Evolutionary conservation across 2,888 invertebrate genomes (phyloP).

Genomic region (Acronicta aceris): DNA sequence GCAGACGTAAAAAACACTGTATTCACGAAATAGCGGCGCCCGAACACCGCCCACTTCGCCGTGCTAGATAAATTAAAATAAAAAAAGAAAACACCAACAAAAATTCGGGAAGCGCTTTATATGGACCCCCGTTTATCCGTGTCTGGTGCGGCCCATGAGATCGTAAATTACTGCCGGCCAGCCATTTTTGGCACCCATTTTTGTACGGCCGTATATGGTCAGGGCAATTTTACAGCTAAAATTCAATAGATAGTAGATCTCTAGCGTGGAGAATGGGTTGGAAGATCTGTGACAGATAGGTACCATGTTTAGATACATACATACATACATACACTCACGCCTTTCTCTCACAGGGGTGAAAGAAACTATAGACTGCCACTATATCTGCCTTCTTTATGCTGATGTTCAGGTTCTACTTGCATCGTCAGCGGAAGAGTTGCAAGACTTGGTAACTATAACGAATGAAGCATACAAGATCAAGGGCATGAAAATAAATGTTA

Average conservation of each 20-base stretch:
- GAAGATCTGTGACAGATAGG: constrained; percentile 31
- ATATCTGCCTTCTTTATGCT: too few relatives aligned
- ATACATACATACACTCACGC: too few relatives aligned
- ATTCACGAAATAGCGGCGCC: constrained; percentile 51
- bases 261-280: constrained; percentile 31
- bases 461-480: too few relatives aligned
- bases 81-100: constrained; percentile 62
- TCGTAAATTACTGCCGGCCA: constrained; percentile 66
- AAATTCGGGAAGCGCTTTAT: constrained; percentile 71
- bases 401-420: too few relatives aligned
- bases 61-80: constrained; percentile 75
- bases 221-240: constrained; percentile 58
- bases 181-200: constrained; percentile 69
- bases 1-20: constrained; percentile 46
- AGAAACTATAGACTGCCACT: too few relatives aligned
- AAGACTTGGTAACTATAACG: too few relatives aligned
- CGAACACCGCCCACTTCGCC: constrained; percentile 62
- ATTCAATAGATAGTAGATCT: constrained; percentile 56
- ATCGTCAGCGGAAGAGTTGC: too few relatives aligned
- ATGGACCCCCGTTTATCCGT: constrained; percentile 69
- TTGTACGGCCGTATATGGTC: constrained; percentile 60
- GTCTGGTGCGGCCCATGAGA: constrained; percentile 63
- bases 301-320: too few relatives aligned
- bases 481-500: too few relatives aligned
- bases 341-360: too few relatives aligned